These are phyloP conservation scores for Montipora capricornis DNA, from an alignment of 64 coral and sea anemone genomes.

Conservation along the genomic window DNA sequence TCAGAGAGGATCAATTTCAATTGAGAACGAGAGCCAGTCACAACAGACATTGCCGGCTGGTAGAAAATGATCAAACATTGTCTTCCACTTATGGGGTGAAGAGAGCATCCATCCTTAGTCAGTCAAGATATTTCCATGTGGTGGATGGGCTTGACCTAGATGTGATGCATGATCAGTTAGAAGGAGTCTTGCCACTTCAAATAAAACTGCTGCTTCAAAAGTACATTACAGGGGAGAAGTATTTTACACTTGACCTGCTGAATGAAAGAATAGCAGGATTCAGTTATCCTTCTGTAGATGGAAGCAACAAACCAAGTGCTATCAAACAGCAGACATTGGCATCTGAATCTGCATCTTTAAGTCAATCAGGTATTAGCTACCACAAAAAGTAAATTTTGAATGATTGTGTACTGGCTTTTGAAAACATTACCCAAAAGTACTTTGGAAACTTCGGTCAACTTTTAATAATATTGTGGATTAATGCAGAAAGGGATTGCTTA, in stretches of 20 bases:
- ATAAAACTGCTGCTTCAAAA: slow-evolving; percentile 27
- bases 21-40: slow-evolving; percentile 64
- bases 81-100: slow-evolving; percentile 42
- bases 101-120: slow-evolving; percentile 8
- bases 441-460: too few relatives aligned
- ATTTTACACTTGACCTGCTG: slow-evolving; percentile 24
- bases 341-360: slow-evolving; percentile 22
- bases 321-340: slow-evolving; percentile 26
- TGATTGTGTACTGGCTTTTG: too few relatives aligned
- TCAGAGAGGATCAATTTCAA: slow-evolving; percentile 71
- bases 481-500: too few relatives aligned
- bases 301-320: slow-evolving; percentile 61
- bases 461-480: too few relatives aligned
- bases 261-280: slow-evolving; percentile 51
- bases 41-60: slow-evolving; percentile 48
- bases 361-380: slow-evolving; percentile 46
- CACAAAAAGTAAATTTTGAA: too few relatives aligned
- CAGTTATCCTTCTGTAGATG: slow-evolving; percentile 20
- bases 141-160: slow-evolving; percentile 45
- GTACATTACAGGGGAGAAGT: neutral
- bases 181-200: slow-evolving; percentile 35
- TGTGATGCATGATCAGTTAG: neutral
- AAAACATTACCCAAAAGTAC: too few relatives aligned
- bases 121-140: slow-evolving; percentile 62
- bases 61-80: slow-evolving; percentile 46